Base-by-base conservation (phyloP, 2,113 vertebrate species). In the Oostethus manadensis region DNA sequence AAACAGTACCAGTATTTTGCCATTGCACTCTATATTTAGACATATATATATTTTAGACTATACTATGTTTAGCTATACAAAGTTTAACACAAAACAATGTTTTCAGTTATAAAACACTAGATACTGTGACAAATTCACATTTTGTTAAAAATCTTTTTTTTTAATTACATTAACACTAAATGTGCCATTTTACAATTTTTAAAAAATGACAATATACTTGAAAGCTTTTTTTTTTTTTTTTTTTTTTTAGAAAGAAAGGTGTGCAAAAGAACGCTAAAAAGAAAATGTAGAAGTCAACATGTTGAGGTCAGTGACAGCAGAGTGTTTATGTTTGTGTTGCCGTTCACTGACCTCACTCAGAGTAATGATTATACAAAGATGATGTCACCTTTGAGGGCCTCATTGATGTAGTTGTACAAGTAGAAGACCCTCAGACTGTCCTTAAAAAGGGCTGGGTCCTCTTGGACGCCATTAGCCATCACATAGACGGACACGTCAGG, bases 371-470 rank as follows among this genome's bases (percentile, higher is more conserved):
- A 87, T 85, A 20, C 80, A 53, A 50, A 11, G 13, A 22, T 13
- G 68, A 70, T 3, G 83, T 92, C 87, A 98, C 97, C 97, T 93
- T 99, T 99, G 26, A 99, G 90, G 20, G 93, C 97, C 79, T 99
- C 97, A 0, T 96, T 98, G 64, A 98, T 85, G 59, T 99, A 99
- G 77, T 89, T 95, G 77, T 94, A 88, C 59, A 96, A 76, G 76
- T 98, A 98, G 78, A 95, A 94, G 29, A 91, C 77, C 57, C 96
- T 89, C 45, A 98, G 74, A 26, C 83, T 88, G 79, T 98, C 97
- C 0, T 94, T 89, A 64, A 90, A 87, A 21, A 68, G 83, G 1
- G 87, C 88, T 0, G 80, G 88, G 58, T 90, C 91, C 40, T 95
- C 95, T 0, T 96, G 92, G 13, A 97, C 87, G 7, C 97, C 97